Base-by-base conservation (phyloP, 2,888 invertebrate species). In the Neuroscelio doddi region DNA sequence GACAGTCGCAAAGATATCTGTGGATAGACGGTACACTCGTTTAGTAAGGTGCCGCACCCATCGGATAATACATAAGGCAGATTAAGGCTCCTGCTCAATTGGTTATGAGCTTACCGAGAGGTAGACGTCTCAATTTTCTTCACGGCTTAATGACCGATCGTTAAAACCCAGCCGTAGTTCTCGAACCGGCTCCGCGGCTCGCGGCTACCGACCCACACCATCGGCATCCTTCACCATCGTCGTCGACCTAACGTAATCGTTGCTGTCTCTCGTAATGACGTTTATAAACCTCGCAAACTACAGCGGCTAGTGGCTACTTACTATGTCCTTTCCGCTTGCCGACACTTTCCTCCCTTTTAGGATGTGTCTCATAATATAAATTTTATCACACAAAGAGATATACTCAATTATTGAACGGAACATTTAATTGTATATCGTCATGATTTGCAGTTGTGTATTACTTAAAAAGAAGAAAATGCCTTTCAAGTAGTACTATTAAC, bases 71-170 rank as follows among this genome's bases (percentile, higher is more conserved):
- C 75, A 73, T 73, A 75, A 75, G 74, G 72, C 69, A 73, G 74
- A 73, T 78, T 76, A 78, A 76, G 73, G 65, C 63, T 53, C 72
- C 70, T n/a, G 69, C 74, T 76, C 75, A 73, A 77, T 76, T 75
- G 75, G n/a, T n/a, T n/a, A n/a, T n/a, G n/a, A n/a, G n/a, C n/a
- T n/a, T n/a, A n/a, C n/a, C 68, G 67, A 75, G 75, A 75, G 75
- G 74, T 74, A 74, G 78, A 79, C 79, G 78, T 80, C 80, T 80
- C 81, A 81, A 81, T 80, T 80, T 80, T 80, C 80, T 79, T 76
- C 77, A 74, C 78, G 77, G 76, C 78, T 80, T 80, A 80, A 80
- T 80, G 80, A 80, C 80, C 80, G 78, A 79, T 81, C 80, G 80
- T 81, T 81, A 80, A 80, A 78, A 78, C 72, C 76, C n/a, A n/a